Conservation (phyloP, 2,113 vertebrate species). For the Indicator indicator region DNA sequence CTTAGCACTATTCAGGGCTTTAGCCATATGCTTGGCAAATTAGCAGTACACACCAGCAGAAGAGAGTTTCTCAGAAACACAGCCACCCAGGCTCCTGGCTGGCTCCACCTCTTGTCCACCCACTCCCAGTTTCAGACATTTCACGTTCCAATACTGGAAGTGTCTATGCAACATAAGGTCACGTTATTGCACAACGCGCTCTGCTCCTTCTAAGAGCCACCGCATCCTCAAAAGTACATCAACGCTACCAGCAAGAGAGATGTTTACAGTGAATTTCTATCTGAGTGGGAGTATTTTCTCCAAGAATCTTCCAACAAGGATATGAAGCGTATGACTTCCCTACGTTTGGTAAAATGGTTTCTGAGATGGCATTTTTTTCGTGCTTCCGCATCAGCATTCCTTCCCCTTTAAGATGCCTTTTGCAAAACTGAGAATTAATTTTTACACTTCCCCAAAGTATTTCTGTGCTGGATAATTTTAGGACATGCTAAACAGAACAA, state of each 20-base stretch:
- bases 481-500: conserved; percentile 47
- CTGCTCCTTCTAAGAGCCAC: conserved; percentile 48
- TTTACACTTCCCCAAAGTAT: conserved; percentile 54
- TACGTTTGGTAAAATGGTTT: neutral
- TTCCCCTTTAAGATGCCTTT: conserved; percentile 46
- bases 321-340: neutral
- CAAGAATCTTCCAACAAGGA: conserved; percentile 46
- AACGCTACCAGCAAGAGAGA: conserved; percentile 30
- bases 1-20: neutral
- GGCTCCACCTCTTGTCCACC: conserved; percentile 61
- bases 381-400: conserved; percentile 41
- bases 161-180: conserved; percentile 49
- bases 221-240: conserved; percentile 57
- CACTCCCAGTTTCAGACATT: conserved; percentile 72
- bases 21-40: neutral
- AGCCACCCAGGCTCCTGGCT: conserved; percentile 57
- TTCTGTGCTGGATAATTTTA: conserved; percentile 43
- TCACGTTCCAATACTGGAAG: conserved; percentile 71
- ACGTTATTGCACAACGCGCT: conserved; percentile 20
- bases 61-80: conserved; percentile 53
- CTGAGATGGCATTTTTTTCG: neutral
- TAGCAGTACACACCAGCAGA: conserved; percentile 39
- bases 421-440: conserved; percentile 45
- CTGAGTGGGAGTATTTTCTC: conserved; percentile 62
- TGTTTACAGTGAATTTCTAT: conserved; percentile 49